Conservation (phyloP, 2,113 vertebrate species). For the Procavia capensis region DNA sequence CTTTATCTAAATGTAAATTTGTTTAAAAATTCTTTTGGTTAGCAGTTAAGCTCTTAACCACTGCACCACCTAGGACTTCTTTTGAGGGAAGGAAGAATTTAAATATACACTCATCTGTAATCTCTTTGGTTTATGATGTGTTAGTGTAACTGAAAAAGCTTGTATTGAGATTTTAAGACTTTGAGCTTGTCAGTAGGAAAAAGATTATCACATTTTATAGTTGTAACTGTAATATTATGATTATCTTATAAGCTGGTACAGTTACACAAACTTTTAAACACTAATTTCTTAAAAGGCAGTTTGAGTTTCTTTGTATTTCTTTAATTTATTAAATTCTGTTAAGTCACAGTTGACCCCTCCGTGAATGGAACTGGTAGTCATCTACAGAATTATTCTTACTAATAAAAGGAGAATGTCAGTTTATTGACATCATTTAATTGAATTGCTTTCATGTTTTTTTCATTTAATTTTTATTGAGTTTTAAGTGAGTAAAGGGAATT, state of each 20-base stretch:
- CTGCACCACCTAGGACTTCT: not conserved
- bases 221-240: not conserved
- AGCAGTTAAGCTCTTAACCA: no score
- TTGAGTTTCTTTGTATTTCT: not conserved
- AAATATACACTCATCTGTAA: fast-evolving
- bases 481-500: not conserved
- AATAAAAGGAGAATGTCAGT: fast-evolving
- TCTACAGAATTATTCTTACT: fast-evolving
- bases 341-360: not conserved
- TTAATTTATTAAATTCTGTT: not conserved
- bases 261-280: not conserved
- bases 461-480: not conserved
- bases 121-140: no score
- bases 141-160: not conserved
- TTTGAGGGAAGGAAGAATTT: no score
- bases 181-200: not conserved
- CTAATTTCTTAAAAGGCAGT: not conserved
- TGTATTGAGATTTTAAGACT: no score
- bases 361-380: not conserved
- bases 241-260: not conserved
- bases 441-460: not conserved
- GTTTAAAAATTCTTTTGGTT: not conserved
- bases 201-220: not conserved
- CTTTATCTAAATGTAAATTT: not conserved
- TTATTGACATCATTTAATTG: fast-evolving